Evolutionary conservation across 2,888 invertebrate species (phyloP).

Genomic region (Chrysomela aeneicollis): DNA sequence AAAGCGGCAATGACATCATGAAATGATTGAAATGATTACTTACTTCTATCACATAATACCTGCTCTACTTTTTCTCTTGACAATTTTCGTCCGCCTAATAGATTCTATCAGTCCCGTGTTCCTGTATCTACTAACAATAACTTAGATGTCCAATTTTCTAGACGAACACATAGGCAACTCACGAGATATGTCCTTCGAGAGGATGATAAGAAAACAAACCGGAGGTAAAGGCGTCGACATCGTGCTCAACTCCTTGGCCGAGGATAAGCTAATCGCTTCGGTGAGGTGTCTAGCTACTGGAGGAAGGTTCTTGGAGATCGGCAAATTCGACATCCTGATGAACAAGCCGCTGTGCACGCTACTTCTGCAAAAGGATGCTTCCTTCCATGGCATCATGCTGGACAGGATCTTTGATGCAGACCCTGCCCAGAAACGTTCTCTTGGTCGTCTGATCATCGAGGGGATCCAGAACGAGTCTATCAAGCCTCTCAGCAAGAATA

Average conservation of each 20-base stretch:
- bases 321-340: conserved; percentile 79
- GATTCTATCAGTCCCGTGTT: too few species aligned
- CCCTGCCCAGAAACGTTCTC: background rate
- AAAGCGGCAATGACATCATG: too few species aligned
- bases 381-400: conserved; percentile 79
- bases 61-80: too few species aligned
- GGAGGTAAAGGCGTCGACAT: conserved; percentile 88
- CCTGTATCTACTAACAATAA: too few species aligned
- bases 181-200: conserved; percentile 84
- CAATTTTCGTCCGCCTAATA: too few species aligned
- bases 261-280: conserved; percentile 83
- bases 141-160: too few species aligned
- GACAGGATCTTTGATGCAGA: conserved; percentile 60
- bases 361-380: conserved; percentile 73
- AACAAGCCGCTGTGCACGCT: conserved; percentile 58
- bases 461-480: background rate
- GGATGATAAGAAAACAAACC: conserved; percentile 80
- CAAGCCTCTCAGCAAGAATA: background rate
- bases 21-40: too few species aligned
- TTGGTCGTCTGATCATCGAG: background rate
- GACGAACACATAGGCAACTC: background rate
- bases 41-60: too few species aligned
- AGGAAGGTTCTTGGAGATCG: conserved; percentile 84
- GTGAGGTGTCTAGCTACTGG: conserved; percentile 67
- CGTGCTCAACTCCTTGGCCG: conserved; percentile 88